Base-by-base conservation (phyloP, 2,888 invertebrate genomes). In the Panopea generosa region DNA sequence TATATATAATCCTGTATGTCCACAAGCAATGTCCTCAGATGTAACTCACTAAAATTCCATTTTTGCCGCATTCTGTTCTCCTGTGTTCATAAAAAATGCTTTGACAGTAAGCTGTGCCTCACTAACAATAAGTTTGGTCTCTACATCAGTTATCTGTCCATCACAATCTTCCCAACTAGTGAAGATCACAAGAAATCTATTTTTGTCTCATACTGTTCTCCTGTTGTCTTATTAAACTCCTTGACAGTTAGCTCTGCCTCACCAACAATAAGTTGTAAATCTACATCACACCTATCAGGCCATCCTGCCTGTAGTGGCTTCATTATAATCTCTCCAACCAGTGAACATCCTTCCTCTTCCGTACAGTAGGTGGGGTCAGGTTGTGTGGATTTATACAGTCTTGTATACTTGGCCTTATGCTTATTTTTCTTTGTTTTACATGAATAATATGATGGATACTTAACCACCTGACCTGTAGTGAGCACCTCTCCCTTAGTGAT, bases 231-330 rank as follows among this genome's bases (percentile, higher is more conserved):
- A 29, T 68, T 56, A 4, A 73, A 49, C 11, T 47, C 40, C n/a
- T 73, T 67, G 6, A 63, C 63, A n/a, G 43, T 57, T 49, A 73
- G 63, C 56, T 62, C 68, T 18, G 57, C 29, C 38, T 73, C 73
- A 2, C 62, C 67, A 14, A 73, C 68, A 56, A 57, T 63, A 14
- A 73, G 20, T 1, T 68, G 61, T 4, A 66, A 61, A 7, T 62
- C 57, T 2, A 40, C 55, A 2, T 52, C 52, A 22, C 43, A 40
- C 18, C 18, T 50, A 7, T 62, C 62, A 4, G 73, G 73, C 73
- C 73, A 73, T 2, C 73, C 73, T 4, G 14, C 33, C 3, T 16
- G 1, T 4, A 67, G 73, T 11, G 73, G 73, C 24, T 62, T 50
- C 49, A 56, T 49, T 33, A 45, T 43, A 14, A 73, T 57, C 14